phyloP scores from a whole-genome alignment of 2,113 vertebrate species.

The Loxodonta africana region DNA sequence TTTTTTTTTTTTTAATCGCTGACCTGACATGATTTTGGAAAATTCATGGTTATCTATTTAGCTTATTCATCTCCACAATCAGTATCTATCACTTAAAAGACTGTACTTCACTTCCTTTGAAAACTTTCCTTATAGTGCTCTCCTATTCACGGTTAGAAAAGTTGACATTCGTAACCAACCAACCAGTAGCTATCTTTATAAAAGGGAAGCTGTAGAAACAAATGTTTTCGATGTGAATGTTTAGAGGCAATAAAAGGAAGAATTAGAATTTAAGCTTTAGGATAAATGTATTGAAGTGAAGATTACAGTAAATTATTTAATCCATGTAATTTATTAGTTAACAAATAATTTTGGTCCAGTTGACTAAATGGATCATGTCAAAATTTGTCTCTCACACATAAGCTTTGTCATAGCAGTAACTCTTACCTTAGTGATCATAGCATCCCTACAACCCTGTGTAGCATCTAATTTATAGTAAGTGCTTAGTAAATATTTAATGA shows the following conservation, averaged over 20 bases:
- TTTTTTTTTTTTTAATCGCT: no score
- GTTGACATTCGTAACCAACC: background rate
- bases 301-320: background rate
- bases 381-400: background rate
- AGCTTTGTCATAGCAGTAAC: background rate
- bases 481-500: background rate
- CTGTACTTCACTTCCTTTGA: background rate
- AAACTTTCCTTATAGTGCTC: background rate
- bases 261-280: background rate
- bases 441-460: background rate
- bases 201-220: background rate
- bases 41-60: background rate
- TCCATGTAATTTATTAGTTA: background rate
- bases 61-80: background rate
- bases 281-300: background rate
- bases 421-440: background rate
- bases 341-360: background rate
- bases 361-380: background rate
- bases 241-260: background rate
- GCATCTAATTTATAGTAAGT: background rate
- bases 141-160: background rate
- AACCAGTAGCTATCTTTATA: background rate
- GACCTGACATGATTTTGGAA: background rate
- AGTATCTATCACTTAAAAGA: background rate
- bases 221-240: background rate